Evolutionary conservation across 2,113 vertebrate species (phyloP).

Genomic region (Chrysochloris asiatica): DNA sequence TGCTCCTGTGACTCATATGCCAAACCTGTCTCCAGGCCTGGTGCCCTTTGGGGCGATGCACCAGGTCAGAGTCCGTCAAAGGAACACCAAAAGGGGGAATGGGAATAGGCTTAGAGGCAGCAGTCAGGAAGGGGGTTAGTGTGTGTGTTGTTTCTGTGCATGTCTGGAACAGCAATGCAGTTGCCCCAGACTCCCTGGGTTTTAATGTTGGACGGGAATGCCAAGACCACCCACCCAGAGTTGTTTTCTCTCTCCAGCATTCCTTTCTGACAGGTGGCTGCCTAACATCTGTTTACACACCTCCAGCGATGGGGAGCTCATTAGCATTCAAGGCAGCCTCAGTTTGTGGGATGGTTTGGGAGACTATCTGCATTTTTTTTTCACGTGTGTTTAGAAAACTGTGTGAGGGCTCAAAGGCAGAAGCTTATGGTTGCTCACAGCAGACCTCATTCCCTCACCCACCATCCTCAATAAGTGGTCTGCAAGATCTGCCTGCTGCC

Average conservation of each 20-base stretch:
- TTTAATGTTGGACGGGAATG: not conserved
- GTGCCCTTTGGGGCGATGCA: not conserved
- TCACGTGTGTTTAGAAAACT: not conserved
- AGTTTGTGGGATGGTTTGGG: not conserved
- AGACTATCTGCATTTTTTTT: not conserved
- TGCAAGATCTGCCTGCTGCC: not conserved
- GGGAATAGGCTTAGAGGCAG: not conserved
- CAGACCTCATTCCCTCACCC: not conserved
- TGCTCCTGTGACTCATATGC: slow-evolving; percentile 76
- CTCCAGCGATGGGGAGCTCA: not conserved
- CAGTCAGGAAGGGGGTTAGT: not conserved
- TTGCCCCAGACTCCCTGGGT: not conserved
- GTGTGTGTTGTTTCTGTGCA: not conserved
- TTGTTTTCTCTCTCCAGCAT: not conserved
- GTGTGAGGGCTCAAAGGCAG: not conserved
- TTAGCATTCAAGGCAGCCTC: not conserved
- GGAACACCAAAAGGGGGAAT: not conserved
- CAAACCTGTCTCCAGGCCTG: slow-evolving; percentile 82
- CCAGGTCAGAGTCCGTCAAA: not conserved
- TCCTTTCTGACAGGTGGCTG: not conserved
- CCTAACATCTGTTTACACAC: not conserved
- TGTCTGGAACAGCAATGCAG: not conserved
- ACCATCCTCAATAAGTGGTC: not conserved
- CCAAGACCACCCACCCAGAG: not conserved
- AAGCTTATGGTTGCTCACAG: not conserved